phyloP scores from a whole-genome alignment of 1,140 invertebrate species.

The Orchesella cincta region DNA sequence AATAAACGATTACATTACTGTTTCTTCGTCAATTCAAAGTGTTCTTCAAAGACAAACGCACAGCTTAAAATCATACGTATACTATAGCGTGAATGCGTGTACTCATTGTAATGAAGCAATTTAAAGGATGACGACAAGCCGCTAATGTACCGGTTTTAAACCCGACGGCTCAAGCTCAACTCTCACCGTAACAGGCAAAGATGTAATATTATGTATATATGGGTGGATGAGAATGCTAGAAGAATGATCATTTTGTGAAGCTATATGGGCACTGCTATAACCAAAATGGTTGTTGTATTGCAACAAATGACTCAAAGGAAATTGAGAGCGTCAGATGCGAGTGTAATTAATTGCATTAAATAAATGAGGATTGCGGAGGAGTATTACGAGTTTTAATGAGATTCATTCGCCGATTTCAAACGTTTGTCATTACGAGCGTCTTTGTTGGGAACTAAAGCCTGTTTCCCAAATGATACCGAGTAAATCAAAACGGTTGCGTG shows the following conservation, averaged over 20 bases:
- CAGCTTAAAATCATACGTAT: too few relatives aligned
- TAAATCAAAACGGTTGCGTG: neutral
- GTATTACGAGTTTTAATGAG: neutral
- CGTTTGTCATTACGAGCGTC: neutral
- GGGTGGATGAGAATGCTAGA: neutral
- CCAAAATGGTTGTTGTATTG: neutral
- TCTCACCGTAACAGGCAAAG: neutral
- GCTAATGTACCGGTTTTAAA: neutral
- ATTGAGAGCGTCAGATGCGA: neutral
- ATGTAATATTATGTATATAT: too few relatives aligned
- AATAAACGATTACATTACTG: too few relatives aligned
- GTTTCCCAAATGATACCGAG: neutral
- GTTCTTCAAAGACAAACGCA: too few relatives aligned
- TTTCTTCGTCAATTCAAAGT: too few relatives aligned
- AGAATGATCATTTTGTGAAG: neutral
- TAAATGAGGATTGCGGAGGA: neutral
- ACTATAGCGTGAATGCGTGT: too few relatives aligned
- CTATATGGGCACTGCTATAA: too few relatives aligned
- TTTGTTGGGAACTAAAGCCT: neutral
- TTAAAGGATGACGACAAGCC: too few relatives aligned
- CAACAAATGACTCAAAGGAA: neutral
- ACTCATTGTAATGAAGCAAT: too few relatives aligned
- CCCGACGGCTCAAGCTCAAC: neutral
- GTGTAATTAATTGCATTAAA: neutral
- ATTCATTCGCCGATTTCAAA: neutral